Evolutionary conservation across 2,888 invertebrate species (phyloP).

Genomic region (Neelides folsomi): DNA sequence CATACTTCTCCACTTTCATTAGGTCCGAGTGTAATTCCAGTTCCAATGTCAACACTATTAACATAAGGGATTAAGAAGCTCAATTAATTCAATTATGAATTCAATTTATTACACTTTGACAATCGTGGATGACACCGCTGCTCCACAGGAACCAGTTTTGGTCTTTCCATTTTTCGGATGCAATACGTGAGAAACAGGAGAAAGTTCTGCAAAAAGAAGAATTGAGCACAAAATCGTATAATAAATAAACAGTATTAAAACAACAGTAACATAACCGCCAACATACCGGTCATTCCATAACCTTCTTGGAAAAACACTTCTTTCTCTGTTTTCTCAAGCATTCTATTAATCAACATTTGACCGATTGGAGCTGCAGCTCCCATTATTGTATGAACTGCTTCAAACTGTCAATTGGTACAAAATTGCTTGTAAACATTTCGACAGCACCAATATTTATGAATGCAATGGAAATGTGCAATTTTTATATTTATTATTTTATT

Average conservation of each 20-base stretch:
- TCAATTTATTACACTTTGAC: neutral
- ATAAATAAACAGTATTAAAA: neutral
- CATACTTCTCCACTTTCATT: constrained; percentile 58
- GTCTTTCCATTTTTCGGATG: constrained; percentile 13
- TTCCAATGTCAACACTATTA: constrained; percentile 41
- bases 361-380: no score
- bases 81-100: no score
- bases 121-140: constrained; percentile 13
- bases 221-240: no score
- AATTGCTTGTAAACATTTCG: no score
- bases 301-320: neutral
- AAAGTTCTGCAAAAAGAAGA: constrained; percentile 5
- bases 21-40: constrained; percentile 46
- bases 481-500: neutral
- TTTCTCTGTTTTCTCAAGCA: no score
- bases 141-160: constrained; percentile 20
- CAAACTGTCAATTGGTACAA: no score
- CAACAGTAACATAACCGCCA: neutral
- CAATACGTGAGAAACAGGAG: constrained; percentile 17
- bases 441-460: no score
- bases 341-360: no score
- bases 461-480: neutral
- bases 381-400: no score
- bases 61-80: no score
- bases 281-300: constrained; percentile 16